phyloP scores from a whole-genome alignment of 1,140 invertebrate species.

The Sarcophaga peregrina region DNA sequence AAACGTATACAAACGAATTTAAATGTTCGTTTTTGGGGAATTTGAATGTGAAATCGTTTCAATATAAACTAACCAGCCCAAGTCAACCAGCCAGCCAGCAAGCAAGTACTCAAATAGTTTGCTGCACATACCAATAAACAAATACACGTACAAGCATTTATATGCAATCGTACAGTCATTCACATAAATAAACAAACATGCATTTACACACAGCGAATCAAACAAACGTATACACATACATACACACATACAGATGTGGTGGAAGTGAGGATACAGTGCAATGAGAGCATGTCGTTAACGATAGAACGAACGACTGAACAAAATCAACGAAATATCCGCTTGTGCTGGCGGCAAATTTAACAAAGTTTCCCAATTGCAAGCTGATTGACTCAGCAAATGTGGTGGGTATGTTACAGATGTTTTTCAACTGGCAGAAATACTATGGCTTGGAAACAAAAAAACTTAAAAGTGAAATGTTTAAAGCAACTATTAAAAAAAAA shows the following conservation, averaged over 20 bases:
- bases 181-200: not conserved
- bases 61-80: not conserved
- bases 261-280: not conserved
- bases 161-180: not conserved
- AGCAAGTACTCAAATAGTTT: not conserved
- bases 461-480: not conserved
- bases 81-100: too few species aligned
- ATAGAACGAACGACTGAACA: slow-evolving; percentile 28
- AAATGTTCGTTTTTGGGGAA: not conserved
- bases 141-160: too few species aligned
- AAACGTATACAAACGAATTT: not conserved
- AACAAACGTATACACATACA: not conserved
- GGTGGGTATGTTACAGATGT: not conserved
- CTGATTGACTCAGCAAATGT: slow-evolving; percentile 46
- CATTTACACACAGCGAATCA: not conserved
- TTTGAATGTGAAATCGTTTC: not conserved
- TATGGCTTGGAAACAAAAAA: not conserved
- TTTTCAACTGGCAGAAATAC: not conserved
- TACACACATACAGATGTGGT: not conserved
- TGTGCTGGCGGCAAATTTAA: slow-evolving; percentile 45
- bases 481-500: too few species aligned
- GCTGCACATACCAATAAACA: too few species aligned
- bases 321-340: slow-evolving; percentile 46
- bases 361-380: slow-evolving; percentile 45
- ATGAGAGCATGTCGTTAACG: slow-evolving; percentile 1